These are phyloP conservation scores for Typhlichthys subterraneus DNA, from an alignment of 2,797 vertebrate species.

Conservation along the genomic window DNA sequence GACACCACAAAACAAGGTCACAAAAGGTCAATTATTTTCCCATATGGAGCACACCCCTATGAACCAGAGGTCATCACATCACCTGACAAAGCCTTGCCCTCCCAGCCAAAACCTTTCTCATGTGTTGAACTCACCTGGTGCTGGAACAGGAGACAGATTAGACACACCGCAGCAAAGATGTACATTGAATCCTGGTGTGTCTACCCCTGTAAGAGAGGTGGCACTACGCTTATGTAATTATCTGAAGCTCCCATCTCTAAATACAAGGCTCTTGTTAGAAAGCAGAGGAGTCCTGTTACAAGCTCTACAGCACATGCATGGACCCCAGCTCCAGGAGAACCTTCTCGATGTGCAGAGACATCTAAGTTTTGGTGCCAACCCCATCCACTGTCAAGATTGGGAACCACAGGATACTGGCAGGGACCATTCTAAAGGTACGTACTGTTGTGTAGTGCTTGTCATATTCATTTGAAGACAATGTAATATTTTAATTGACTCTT, in stretches of 20 bases:
- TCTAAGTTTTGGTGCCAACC: slow-evolving; percentile 20
- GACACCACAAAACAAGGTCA: slow-evolving; percentile 22
- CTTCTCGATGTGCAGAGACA: slow-evolving; percentile 43
- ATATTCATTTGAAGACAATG: no score
- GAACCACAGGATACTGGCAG: slow-evolving; percentile 11
- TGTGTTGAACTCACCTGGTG: slow-evolving; percentile 18
- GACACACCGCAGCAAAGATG: slow-evolving; percentile 8
- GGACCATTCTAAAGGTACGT: slow-evolving; percentile 37
- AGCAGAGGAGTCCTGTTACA: slow-evolving; percentile 65
- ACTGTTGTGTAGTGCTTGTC: not conserved
- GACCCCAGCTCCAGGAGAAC: slow-evolving; percentile 63
- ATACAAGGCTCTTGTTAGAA: slow-evolving; percentile 55
- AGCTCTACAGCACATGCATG: slow-evolving; percentile 62
- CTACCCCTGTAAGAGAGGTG: slow-evolving; percentile 43
- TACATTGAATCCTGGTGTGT: slow-evolving; percentile 6
- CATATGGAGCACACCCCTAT: slow-evolving; percentile 23
- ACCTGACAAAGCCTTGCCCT: slow-evolving; percentile 5
- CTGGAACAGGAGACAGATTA: slow-evolving; percentile 5
- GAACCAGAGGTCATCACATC: slow-evolving; percentile 13
- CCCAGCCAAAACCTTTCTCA: slow-evolving; percentile 16
- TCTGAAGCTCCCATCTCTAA: slow-evolving; percentile 47
- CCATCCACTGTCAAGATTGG: slow-evolving; percentile 4
- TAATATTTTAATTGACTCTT: no score
- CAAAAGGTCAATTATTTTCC: slow-evolving; percentile 15
- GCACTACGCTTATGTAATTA: slow-evolving; percentile 53